A percentile compares a stretch with the other conserved stretches of the same genome.
Evolutionary conservation across 2,888 invertebrate genomes (phyloP).

Genomic region (Luffia ferchaultella): DNA sequence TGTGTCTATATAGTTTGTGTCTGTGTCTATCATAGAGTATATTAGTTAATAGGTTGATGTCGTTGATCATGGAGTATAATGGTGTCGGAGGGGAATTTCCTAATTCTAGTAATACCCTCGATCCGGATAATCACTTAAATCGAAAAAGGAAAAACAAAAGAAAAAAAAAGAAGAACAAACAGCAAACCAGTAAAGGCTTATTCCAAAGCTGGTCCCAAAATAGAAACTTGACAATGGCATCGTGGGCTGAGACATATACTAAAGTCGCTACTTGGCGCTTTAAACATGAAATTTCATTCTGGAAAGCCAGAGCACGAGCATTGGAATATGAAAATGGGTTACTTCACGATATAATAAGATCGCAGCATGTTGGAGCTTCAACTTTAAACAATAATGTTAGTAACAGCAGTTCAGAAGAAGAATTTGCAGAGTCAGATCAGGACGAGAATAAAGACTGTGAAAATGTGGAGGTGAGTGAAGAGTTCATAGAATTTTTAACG

Average conservation of each 20-base stretch:
- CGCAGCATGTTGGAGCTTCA: constrained; percentile 23
- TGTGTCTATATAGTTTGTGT: too few relatives aligned
- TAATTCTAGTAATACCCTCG: too few relatives aligned
- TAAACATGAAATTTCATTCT: constrained; percentile 66
- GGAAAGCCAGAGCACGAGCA: constrained; percentile 67
- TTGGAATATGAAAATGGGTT: constrained; percentile 66
- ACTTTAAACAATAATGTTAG: constrained; percentile 19
- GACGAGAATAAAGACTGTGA: constrained; percentile 13
- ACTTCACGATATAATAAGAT: constrained; percentile 55
- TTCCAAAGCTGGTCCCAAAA: background rate
- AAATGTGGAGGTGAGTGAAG: constrained; percentile 69
- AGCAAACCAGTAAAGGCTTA: constrained; percentile 14
- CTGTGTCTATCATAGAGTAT: too few relatives aligned
- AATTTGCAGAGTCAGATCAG: constrained; percentile 8
- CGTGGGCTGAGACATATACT: constrained; percentile 46
- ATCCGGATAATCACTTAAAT: background rate
- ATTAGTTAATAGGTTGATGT: too few relatives aligned
- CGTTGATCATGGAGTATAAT: too few relatives aligned
- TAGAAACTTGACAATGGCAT: constrained; percentile 33
- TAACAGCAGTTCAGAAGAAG: constrained; percentile 6
- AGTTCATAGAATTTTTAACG: constrained; percentile 69
- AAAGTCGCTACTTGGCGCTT: constrained; percentile 54
- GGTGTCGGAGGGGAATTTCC: too few relatives aligned
- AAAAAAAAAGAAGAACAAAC: constrained; percentile 19
- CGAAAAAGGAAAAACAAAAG: constrained; percentile 8